Evolutionary conservation across 2,888 invertebrate species (phyloP), one percentile per base, ranked within the genome.

Genomic region (Hypsopygia costalis): DNA sequence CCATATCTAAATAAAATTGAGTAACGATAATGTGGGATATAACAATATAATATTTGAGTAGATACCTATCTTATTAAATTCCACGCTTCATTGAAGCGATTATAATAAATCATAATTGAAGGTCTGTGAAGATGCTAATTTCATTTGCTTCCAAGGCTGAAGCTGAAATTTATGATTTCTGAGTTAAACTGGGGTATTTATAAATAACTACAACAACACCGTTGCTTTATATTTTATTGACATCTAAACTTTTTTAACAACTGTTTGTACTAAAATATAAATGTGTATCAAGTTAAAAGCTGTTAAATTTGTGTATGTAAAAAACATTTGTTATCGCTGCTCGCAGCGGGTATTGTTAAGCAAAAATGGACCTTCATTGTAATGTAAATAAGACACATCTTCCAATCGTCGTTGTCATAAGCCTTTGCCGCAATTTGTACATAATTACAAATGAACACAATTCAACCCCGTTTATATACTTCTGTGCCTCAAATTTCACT

Each of bases 181-280:
- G 25, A 4, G 1, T 25, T 7, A 7, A 4, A 25, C 8, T 25
- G 6, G n/a, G 25, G 7, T 25, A 25, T 25, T 25, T 5, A 3
- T 5, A 25, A n/a, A 1, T 4, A 25, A 25, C 25, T 25, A 69
- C 61, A 64, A 62, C 43, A 55, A 52, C 34, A 34, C 39, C 41
- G 40, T 58, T 64, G 67, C 79, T 75, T 72, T 63, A 64, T 61
- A 57, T 73, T 87, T 87, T 87, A 87, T 86, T 88, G 83, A 85
- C 85, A 86, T 85, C 86, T 87, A 86, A 82, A 82, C 73, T 73
- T 82, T 81, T 70, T 68, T 85, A 85, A 83, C 86, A 86, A 81
- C 77, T 80, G 78, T 85, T 87, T 86, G 85, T 86, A 87, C 85
- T 87, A 87, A 86, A 82, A 86, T 86, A 83, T 83, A 83, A 83